Base-by-base conservation (phyloP, 1,140 invertebrate species). In the Zaprionus vittiger region DNA sequence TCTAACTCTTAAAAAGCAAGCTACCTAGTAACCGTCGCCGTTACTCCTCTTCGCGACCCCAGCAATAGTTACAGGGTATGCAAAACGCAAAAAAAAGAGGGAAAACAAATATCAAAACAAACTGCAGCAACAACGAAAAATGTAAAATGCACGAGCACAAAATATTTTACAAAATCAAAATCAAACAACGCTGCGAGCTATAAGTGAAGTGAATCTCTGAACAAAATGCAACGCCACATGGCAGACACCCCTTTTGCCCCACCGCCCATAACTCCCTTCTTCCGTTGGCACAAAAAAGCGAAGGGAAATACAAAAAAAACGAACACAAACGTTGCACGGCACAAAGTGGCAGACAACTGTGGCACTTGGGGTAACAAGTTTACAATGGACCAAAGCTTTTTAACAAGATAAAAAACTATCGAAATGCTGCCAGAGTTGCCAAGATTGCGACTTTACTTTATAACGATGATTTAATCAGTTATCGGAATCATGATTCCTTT, bases 151-250 rank as follows among this genome's bases (percentile, higher is more conserved):
- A 84, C 62, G 64, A 87, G 69, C 78, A 81, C 77, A 90, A 89
- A 85, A 90, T 89, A 85, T 90, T 89, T 89, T 80, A 90, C 84
- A 85, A 85, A 89, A 90, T 90, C 85, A 89, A 90, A 89, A 85
- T 89, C 85, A 89, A 89, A 89, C 85, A 89, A 89, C 81, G 81
- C 81, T 89, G 72, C 60, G 60, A 85, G 85, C 81, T 90, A 83
- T 80, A 84, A 84, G 73, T 61, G 73, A 84, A 84, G 72, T 84
- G 84, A 87, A 83, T 80, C 83, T 73, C 62, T 73, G 79, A 77
- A 70, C 79, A 64, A 63, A 71, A 85, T 77, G 62, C 56, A 60
- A 69, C 73, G 59, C 70, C 79, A 61, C 62, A 77, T 73, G 68
- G 63, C 69, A 52, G 47, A 34, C 31, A 34, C 9, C 15, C 14